Base-by-base conservation (phyloP, 2,888 invertebrate species). In the Parochlus steinenii region DNA sequence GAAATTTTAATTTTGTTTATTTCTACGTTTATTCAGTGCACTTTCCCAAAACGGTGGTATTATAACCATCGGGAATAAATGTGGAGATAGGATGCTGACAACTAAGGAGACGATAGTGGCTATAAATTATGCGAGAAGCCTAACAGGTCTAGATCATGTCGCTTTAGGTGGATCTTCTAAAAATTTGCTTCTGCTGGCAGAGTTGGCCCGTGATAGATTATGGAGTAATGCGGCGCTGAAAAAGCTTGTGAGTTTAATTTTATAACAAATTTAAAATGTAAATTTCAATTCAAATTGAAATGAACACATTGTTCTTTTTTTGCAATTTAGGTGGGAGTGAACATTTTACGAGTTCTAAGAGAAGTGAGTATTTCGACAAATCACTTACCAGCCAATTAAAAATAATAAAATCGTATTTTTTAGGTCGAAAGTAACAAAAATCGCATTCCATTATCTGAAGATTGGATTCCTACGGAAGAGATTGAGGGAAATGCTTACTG, bases 81-180 rank as follows among this genome's bases (percentile, higher is more conserved):
- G 59, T 25, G 59, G 56, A 3, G 58, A 59, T 11, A 54, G 55
- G 2, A 41, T 47, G 12, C 45, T 61, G 18, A 49, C 52, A 20
- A 55, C 58, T 1, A 53, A 56, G 2, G 60, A 61, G 40, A 57
- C 58, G 19, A 53, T 56, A 44, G 70, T 65, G 43, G 71, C 71
- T 45, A 71, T 74, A 43, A 72, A 73, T 52, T 69, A 74, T 53
- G 70, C 74, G 43, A 61, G 71, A 31, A 63, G 62, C 42, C 64
- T 69, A 31, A 70, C 72, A 29, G 74, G 74, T 7, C 66, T 72
- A 22, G 71, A 74, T 48, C 71, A 73, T 44, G 68, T 74, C 37
- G 74, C 74, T 4, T 55, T 74, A 17, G 36, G 36, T 3, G 17
- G 24, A 14, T 73, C 73, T 15, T 53, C 59, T 8, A 58, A 55